Percentiles rank a stretch among this genome's conserved stretches.
These are phyloP conservation scores for Gymnoscopelus braueri DNA, from an alignment of 2,797 vertebrate species.

Conservation along the genomic window DNA sequence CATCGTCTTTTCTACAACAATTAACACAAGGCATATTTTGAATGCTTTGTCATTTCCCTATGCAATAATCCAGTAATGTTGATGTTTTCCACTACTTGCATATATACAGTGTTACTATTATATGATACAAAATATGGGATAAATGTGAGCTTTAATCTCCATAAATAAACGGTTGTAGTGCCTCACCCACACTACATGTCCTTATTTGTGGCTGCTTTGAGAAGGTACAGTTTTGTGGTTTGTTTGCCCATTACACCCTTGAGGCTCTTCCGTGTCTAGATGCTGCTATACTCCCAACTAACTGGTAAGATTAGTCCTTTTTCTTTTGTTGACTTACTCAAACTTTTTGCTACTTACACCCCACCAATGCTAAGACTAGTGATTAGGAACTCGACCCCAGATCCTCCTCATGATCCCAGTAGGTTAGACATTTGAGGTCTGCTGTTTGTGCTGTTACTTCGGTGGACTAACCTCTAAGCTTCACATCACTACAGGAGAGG, in stretches of 20 bases:
- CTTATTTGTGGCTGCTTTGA: not conserved
- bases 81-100: conserved; percentile 20
- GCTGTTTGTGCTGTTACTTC: not conserved
- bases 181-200: not conserved
- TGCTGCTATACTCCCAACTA: conserved; percentile 20
- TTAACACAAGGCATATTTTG: not conserved
- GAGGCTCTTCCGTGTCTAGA: conserved; percentile 22
- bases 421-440: conserved; percentile 16
- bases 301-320: conserved; percentile 58
- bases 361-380: conserved; percentile 39
- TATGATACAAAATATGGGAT: not conserved
- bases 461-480: conserved; percentile 12
- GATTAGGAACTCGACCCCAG: conserved; percentile 9
- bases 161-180: too few relatives aligned
- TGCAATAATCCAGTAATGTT: conserved; percentile 32
- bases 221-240: conserved; percentile 30
- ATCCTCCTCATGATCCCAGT: not conserved
- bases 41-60: conserved; percentile 27
- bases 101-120: conserved; percentile 2
- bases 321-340: conserved; percentile 59
- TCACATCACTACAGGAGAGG: conserved; percentile 43
- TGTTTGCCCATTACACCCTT: conserved; percentile 61
- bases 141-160: too few relatives aligned
- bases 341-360: conserved; percentile 49
- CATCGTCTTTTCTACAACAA: conserved; percentile 8